phyloP scores from a whole-genome alignment of 2,113 vertebrate species.

The Henicopernis longicauda region DNA sequence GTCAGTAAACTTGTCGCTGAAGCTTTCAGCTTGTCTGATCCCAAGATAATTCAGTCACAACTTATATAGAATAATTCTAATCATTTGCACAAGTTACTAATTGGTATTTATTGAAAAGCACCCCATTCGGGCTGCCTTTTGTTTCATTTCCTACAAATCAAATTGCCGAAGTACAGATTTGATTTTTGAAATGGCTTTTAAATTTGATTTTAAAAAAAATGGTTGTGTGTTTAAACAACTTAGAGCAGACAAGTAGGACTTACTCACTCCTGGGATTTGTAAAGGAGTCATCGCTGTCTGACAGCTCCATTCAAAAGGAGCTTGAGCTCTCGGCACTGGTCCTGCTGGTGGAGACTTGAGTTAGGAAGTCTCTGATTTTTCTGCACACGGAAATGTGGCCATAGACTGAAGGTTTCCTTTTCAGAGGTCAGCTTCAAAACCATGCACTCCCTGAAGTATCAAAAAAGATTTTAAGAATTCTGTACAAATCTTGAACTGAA shows the following conservation, averaged over 20 bases:
- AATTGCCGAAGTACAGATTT: conserved; percentile 16
- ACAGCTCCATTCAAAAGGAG: not conserved
- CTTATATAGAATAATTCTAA: not conserved
- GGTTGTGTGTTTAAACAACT: conserved; percentile 19
- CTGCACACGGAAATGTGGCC: not conserved
- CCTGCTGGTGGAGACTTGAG: not conserved
- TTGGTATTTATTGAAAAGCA: conserved; percentile 30
- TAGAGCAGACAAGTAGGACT: not conserved
- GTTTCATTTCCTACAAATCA: conserved; percentile 51
- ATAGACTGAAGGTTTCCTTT: not conserved
- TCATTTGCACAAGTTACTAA: not conserved
- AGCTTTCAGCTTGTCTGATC: not conserved
- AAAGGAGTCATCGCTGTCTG: not conserved
- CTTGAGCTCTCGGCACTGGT: not conserved
- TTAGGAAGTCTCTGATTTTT: not conserved
- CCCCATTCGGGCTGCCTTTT: not conserved
- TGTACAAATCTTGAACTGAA: not conserved
- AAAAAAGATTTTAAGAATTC: not conserved
- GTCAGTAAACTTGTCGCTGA: not conserved
- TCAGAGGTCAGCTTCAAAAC: conserved; percentile 1
- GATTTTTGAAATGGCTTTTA: conserved; percentile 63
- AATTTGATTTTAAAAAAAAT: conserved; percentile 34
- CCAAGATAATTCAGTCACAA: not conserved
- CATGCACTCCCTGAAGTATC: not conserved
- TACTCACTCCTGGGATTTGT: not conserved